phyloP scores from a whole-genome alignment of 2,113 vertebrate genomes.

The Zosterops lateralis region DNA sequence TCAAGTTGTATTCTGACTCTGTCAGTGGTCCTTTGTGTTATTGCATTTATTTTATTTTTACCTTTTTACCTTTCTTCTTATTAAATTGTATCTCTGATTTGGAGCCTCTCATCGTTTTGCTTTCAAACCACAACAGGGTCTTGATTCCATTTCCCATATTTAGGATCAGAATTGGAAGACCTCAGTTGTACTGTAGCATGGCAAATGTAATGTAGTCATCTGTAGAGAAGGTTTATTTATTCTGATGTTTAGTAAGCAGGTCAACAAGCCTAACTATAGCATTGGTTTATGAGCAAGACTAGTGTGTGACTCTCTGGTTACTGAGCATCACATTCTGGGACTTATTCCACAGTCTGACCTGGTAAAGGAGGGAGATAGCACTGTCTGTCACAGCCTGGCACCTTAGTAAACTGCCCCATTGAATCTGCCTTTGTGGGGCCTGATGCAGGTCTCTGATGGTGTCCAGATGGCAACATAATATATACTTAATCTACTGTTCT shows the following conservation, averaged over 20 bases:
- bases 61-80: no score
- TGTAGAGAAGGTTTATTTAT: background rate
- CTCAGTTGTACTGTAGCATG: background rate
- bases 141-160: background rate
- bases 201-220: background rate
- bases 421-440: background rate
- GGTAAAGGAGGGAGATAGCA: background rate
- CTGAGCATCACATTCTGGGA: background rate
- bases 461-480: background rate
- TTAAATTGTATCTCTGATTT: no score
- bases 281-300: background rate
- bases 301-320: background rate
- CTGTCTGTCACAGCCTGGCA: background rate
- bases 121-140: background rate
- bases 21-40: no score
- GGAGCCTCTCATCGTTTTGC: no score
- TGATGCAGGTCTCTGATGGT: background rate
- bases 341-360: background rate
- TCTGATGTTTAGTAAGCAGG: background rate
- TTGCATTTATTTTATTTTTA: no score
- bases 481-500: background rate
- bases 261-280: background rate
- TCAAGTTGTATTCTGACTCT: no score
- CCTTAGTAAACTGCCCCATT: accelerated
- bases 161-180: background rate